These are phyloP conservation scores for Nerophis lumbriciformis DNA, from an alignment of 2,113 vertebrate genomes.

Conservation along the genomic window DNA sequence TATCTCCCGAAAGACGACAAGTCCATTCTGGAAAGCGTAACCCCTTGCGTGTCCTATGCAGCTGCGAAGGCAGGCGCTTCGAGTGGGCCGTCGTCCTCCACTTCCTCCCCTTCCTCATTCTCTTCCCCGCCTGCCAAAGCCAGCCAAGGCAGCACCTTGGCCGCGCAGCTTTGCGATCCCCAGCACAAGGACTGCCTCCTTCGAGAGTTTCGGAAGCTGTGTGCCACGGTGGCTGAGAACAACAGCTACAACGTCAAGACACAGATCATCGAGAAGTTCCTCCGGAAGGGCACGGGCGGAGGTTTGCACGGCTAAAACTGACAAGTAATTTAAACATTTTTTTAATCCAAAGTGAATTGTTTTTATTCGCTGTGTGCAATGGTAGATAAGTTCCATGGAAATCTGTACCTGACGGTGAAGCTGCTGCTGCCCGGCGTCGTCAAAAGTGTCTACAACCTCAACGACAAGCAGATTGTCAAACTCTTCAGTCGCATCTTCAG, in stretches of 20 bases:
- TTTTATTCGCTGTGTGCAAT: background rate
- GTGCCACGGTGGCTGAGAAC: slow-evolving; percentile 86
- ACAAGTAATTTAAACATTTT: too few relatives aligned
- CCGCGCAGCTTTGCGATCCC: slow-evolving; percentile 77
- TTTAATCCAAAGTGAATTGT: background rate
- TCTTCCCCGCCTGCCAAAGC: slow-evolving; percentile 39
- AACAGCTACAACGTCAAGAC: slow-evolving; percentile 93
- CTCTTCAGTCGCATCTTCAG: slow-evolving; percentile 93
- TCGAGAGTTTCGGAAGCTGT: slow-evolving; percentile 91
- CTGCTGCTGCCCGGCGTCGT: slow-evolving; percentile 90
- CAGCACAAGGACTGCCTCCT: slow-evolving; percentile 91
- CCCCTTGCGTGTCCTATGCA: slow-evolving; percentile 9
- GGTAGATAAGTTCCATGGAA: slow-evolving; percentile 90
- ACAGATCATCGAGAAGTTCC: slow-evolving; percentile 90
- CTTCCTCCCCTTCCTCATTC: slow-evolving; percentile 40
- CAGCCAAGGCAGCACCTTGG: slow-evolving; percentile 66
- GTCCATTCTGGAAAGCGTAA: too few relatives aligned
- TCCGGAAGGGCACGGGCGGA: slow-evolving; percentile 84
- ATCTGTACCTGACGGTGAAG: slow-evolving; percentile 92
- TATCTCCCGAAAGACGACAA: background rate
- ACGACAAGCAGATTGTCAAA: slow-evolving; percentile 98
- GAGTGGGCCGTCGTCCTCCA: slow-evolving; percentile 50
- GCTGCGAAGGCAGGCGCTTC: slow-evolving; percentile 70
- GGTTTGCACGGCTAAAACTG: slow-evolving; percentile 59
- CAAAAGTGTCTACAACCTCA: slow-evolving; percentile 97